Percentiles rank a stretch among this genome's conserved stretches.
These are phyloP conservation scores for Pheosia tremula DNA, from an alignment of 2,888 invertebrate genomes.

Conservation along the genomic window DNA sequence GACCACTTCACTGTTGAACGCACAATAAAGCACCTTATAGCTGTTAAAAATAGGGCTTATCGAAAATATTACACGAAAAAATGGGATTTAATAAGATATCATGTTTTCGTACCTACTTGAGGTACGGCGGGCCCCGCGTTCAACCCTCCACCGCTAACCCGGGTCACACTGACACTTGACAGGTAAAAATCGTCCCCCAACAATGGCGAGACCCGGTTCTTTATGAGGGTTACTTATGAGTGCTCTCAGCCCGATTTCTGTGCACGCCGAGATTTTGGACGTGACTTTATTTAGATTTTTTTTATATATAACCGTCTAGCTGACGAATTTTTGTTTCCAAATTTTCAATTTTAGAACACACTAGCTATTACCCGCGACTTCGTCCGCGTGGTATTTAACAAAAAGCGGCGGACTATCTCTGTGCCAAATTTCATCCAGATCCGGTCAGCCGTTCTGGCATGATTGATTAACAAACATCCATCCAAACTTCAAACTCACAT, in stretches of 20 bases:
- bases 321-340: no score
- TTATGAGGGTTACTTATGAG: constrained; percentile 53
- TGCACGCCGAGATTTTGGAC: constrained; percentile 34
- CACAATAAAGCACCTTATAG: no score
- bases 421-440: no score
- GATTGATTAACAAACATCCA: no score
- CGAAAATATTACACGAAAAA: constrained; percentile 7
- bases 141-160: constrained; percentile 49
- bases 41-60: no score
- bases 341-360: no score
- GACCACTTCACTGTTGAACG: no score
- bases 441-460: no score
- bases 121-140: constrained; percentile 26
- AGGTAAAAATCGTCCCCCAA: constrained; percentile 53
- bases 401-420: no score
- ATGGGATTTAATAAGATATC: constrained; percentile 24
- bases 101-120: constrained; percentile 28
- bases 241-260: constrained; percentile 37
- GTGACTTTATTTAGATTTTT: constrained; percentile 33
- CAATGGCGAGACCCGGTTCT: constrained; percentile 50
- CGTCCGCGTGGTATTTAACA: no score
- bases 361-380: no score
- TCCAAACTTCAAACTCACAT: no score
- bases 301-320: neutral
- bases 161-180: constrained; percentile 52